Conservation (phyloP, 2,113 vertebrate species). For the Hemiscyllium ocellatum region DNA sequence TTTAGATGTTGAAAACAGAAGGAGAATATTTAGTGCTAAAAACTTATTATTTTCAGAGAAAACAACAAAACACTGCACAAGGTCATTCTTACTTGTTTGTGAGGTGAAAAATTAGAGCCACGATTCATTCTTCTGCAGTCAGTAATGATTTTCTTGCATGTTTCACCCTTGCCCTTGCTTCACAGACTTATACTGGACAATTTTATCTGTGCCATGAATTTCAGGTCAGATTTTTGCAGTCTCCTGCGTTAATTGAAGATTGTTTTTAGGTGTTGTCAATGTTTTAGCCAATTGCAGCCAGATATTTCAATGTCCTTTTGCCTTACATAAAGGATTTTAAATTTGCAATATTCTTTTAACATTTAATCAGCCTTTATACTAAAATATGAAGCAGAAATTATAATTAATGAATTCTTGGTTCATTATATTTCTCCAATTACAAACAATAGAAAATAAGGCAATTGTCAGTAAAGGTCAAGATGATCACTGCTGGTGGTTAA, state of each 20-base stretch:
- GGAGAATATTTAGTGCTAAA: not conserved
- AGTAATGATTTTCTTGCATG: not conserved
- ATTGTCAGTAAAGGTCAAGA: conserved; percentile 7
- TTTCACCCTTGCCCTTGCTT: not conserved
- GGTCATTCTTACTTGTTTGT: not conserved
- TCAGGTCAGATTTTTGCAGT: not conserved
- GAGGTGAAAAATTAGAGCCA: too few relatives aligned
- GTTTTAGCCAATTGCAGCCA: not conserved
- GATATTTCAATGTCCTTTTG: not conserved
- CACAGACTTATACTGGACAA: not conserved
- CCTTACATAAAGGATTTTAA: not conserved
- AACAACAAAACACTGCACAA: not conserved
- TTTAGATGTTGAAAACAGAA: not conserved
- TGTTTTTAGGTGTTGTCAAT: not conserved
- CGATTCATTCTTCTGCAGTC: not conserved
- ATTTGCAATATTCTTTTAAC: not conserved
- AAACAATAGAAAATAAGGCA: conserved; percentile 28
- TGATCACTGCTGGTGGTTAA: not conserved
- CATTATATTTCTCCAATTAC: not conserved
- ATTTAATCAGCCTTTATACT: not conserved
- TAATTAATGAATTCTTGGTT: not conserved
- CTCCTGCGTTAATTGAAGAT: not conserved
- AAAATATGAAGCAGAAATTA: not conserved
- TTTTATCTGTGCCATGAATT: not conserved
- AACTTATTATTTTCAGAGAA: not conserved